Evolutionary conservation across 2,113 vertebrate genomes (phyloP), one percentile per base, ranked within the genome.

Genomic region (Python bivittatus): DNA sequence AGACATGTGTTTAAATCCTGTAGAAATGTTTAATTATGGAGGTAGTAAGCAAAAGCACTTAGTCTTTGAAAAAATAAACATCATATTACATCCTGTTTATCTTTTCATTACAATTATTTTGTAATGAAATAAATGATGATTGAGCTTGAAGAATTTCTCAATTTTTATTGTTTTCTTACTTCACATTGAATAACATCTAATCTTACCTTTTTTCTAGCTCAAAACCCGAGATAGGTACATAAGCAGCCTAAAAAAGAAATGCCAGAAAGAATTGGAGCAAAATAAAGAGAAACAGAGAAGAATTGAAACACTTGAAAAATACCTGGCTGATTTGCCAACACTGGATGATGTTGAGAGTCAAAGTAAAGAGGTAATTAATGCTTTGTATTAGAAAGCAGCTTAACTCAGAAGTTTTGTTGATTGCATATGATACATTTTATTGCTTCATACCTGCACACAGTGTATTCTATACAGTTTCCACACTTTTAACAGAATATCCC

Each of bases 161-260:
- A 79, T 92, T 94, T 90, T 72, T 15, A 6, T n/a, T 88, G 48
- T 1, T 92, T 94, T 96, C 88, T 83, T 72, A 12, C 8, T 88
- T 15, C 52, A 93, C 9, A 5, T 38, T 10, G 0, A 95, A 72
- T 96, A 92, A 58, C 7, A 90, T 57, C n/a, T 90, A 5, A n/a
- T 93, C 29, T 93, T 96, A 8, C 79, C 96, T 95, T 94, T 84
- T 89, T 94, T 96, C 89, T 97, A 99, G 99, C 98, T 99, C 96
- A 99, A 98, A 98, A 99, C 98, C 2, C 98, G 99, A 92, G 99
- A 99, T 94, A 98, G 98, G n/a, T 99, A 99, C 89, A 99, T 99
- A 96, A 98, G 94, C 94, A 99, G 99, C 94, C 97, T 99, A 95
- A 99, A 99, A 95, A 99, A 99, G 98, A 99, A 99, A 93, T 98